Percentiles rank a stretch among this genome's conserved stretches.
These are phyloP conservation scores for Ladona fulva DNA, from an alignment of 1,140 invertebrate genomes.

Conservation along the genomic window DNA sequence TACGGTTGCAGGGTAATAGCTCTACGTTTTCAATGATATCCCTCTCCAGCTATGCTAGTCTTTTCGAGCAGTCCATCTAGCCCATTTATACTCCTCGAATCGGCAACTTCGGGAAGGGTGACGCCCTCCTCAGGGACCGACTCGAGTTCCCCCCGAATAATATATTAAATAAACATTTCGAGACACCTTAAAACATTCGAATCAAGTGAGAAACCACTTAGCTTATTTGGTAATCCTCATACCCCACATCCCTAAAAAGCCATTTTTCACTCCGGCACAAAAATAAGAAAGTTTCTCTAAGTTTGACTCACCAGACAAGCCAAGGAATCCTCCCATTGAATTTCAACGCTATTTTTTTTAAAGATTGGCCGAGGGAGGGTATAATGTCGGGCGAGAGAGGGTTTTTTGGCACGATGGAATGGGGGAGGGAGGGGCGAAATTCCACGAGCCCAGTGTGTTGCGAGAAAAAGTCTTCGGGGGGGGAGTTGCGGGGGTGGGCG, in stretches of 20 bases:
- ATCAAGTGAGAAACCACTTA: background rate
- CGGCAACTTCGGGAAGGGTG: too few relatives aligned
- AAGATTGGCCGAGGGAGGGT: background rate
- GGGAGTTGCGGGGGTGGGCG: background rate
- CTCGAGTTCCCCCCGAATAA: background rate
- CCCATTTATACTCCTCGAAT: too few relatives aligned
- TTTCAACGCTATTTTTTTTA: background rate
- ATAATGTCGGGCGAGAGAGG: background rate
- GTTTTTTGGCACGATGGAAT: background rate
- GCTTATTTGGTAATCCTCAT: background rate
- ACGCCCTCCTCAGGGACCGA: too few relatives aligned
- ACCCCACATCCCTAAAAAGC: background rate
- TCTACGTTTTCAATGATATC: too few relatives aligned
- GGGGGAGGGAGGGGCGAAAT: background rate
- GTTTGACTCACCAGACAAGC: slow-evolving; percentile 7
- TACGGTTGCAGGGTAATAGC: too few relatives aligned
- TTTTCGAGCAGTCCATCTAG: too few relatives aligned
- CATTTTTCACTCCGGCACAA: background rate
- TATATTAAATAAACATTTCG: background rate
- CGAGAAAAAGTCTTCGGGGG: too few relatives aligned
- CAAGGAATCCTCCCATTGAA: background rate
- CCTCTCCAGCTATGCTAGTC: too few relatives aligned
- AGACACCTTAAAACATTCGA: background rate
- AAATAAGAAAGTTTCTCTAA: slow-evolving; percentile 2
- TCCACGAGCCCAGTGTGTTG: too few relatives aligned